These are phyloP conservation scores for Theretra japonica DNA, from an alignment of 2,888 invertebrate genomes.

Conservation along the genomic window DNA sequence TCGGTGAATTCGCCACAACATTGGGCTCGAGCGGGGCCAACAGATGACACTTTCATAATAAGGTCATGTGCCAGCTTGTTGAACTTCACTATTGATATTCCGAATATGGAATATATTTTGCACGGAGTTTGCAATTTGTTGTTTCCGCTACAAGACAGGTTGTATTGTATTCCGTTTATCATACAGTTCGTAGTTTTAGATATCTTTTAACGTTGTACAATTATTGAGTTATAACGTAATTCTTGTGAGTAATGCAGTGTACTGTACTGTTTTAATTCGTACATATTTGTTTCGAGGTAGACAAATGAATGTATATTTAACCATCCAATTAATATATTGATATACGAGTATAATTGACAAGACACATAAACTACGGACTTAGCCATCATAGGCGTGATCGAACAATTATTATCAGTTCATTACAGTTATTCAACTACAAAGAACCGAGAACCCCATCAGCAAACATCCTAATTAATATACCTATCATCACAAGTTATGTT, in stretches of 20 bases:
- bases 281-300: no score
- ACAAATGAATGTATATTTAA: no score
- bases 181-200: no score
- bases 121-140: background rate
- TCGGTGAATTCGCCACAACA: conserved; percentile 60
- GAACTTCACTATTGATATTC: background rate
- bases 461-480: background rate
- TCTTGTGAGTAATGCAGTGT: no score
- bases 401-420: background rate
- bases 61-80: conserved; percentile 19
- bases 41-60: conserved; percentile 5
- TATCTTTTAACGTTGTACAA: no score
- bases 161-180: no score
- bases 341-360: background rate
- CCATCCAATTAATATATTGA: no score
- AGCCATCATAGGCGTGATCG: background rate
- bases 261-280: no score
- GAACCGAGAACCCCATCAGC: background rate
- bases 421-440: background rate
- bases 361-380: background rate
- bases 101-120: no score
- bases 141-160: no score
- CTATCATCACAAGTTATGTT: conserved; percentile 4
- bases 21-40: background rate
- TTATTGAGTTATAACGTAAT: no score